Base-by-base conservation (phyloP, 2,797 vertebrate species). In the Rhinophrynus dorsalis region DNA sequence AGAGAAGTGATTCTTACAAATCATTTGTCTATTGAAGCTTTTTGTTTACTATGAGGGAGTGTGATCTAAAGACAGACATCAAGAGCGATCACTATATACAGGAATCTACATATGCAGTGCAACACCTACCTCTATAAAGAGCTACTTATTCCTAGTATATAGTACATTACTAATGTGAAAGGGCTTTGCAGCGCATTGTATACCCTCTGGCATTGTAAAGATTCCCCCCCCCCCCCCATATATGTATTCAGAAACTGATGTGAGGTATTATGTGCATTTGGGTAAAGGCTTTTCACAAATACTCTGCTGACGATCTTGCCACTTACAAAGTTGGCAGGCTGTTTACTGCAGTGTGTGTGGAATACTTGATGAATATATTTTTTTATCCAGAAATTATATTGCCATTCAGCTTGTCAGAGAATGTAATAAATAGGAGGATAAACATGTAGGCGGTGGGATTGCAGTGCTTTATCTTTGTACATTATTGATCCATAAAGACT, bases 401-500 rank as follows among this genome's bases (percentile, higher is more conserved):
- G 59, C 68, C 65, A 79, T 38, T 76, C 84, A 74, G 70, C 76
- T 78, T 84, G 78, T 90, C 85, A 79, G 69, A 79, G 68, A 75
- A 68, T 26, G 56, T 78, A 80, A 70, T 75, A 74, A 83, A 79
- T 74, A 77, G 52, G 74, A 59, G 48, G 59, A 79, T 81, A 77
- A 77, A 81, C 82, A 74, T 81, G 74, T 60, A 76, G 80, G 64
- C 83, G 81, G 75, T 88, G 79, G 83, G 84, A 90, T 84, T 88
- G 83, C 77, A 56, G 48, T 82, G 71, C 89, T 87, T 85, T 80
- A 66, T 85, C 83, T 76, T 88, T 86, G 81, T 81, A 77, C n/a
- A 1, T 80, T 89, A 91, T 91, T 86, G 91, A 93, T 93, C 88
- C 74, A 75, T 74, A 77, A 89, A 86, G 84, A 88, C 77, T 81